These are phyloP conservation scores for Miniopterus natalensis DNA, from an alignment of 2,113 vertebrate genomes.

Conservation along the genomic window DNA sequence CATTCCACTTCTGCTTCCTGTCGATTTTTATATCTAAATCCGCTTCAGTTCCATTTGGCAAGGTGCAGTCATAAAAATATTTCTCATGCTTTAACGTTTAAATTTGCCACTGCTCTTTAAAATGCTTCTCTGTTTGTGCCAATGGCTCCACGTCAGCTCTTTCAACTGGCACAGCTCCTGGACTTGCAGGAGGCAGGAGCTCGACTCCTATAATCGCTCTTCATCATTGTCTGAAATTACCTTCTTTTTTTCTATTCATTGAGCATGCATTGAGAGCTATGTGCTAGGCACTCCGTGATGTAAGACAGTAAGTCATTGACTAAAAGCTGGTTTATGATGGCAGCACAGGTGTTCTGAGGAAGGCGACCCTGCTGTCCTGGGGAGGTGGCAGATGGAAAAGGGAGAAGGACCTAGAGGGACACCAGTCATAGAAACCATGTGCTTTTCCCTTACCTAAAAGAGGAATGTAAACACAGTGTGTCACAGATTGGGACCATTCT, in stretches of 20 bases:
- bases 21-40: conserved; percentile 80
- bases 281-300: background rate
- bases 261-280: background rate
- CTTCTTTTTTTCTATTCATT: background rate
- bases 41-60: conserved; percentile 76
- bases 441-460: background rate
- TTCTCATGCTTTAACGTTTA: conserved; percentile 69
- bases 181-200: conserved; percentile 22
- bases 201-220: background rate
- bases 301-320: background rate
- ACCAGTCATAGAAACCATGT: background rate
- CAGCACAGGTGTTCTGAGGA: background rate
- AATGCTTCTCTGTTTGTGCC: conserved; percentile 40
- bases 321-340: background rate
- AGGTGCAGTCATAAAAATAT: conserved; percentile 73
- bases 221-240: background rate
- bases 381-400: background rate
- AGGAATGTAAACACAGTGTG: background rate
- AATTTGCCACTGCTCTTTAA: conserved; percentile 68
- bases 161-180: conserved; percentile 7
- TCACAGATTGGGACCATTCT: background rate
- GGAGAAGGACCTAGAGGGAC: background rate
- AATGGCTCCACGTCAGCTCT: background rate
- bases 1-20: conserved; percentile 77
- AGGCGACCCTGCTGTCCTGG: background rate